Conservation (phyloP, 2,888 invertebrate species). For the Arenicola marina region DNA sequence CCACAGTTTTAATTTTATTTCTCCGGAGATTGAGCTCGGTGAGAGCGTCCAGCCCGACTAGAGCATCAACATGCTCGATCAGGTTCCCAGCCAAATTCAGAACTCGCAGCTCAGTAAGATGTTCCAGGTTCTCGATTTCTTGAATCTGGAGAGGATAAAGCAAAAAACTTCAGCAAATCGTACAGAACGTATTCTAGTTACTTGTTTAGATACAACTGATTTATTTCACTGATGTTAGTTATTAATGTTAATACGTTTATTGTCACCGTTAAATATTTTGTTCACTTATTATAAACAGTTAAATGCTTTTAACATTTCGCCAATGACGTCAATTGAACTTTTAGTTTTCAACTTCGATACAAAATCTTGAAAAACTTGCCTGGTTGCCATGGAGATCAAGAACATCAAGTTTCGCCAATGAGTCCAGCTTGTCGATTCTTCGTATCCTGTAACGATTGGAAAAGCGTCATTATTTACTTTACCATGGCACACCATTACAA, state of each 20-base stretch:
- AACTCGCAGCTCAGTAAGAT: constrained; percentile 79
- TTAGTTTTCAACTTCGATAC: too few relatives aligned
- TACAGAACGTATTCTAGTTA: too few relatives aligned
- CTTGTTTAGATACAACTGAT: too few relatives aligned
- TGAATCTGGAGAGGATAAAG: constrained; percentile 68
- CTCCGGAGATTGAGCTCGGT: constrained; percentile 87
- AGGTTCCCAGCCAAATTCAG: constrained; percentile 92
- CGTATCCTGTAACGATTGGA: constrained; percentile 74
- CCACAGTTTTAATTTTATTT: constrained; percentile 71
- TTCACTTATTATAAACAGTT: too few relatives aligned
- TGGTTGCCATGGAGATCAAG: constrained; percentile 89
- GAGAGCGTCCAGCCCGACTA: constrained; percentile 77
- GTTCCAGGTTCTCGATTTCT: constrained; percentile 72
- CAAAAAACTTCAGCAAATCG: background rate
- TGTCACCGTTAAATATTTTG: too few relatives aligned
- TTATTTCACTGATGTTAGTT: too few relatives aligned
- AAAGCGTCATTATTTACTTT: too few relatives aligned
- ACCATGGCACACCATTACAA: too few relatives aligned
- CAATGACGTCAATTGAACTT: too few relatives aligned
- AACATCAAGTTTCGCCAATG: constrained; percentile 79
- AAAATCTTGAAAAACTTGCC: constrained; percentile 38
- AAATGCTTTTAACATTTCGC: too few relatives aligned
- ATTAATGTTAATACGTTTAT: too few relatives aligned
- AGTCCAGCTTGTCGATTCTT: constrained; percentile 74
- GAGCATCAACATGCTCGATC: constrained; percentile 75